Percentiles rank a stretch among this genome's conserved stretches.
Conservation (phyloP, 2,888 invertebrate genomes). For the Erpobdella octoculata region DNA sequence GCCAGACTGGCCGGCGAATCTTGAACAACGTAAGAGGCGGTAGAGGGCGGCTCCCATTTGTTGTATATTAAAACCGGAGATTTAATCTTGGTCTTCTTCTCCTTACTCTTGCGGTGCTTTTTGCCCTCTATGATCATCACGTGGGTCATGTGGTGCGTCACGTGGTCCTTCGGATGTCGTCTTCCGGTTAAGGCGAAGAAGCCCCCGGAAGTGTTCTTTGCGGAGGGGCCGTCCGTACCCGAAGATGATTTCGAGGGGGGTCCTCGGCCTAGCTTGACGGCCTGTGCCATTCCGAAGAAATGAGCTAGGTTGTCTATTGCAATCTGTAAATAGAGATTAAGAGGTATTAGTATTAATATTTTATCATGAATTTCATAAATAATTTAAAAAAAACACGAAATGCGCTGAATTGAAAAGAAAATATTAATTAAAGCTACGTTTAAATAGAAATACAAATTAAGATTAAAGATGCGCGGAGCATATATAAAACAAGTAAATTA, state of each 20-base stretch:
- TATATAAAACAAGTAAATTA: no score
- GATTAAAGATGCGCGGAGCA: no score
- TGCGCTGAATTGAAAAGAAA: background rate
- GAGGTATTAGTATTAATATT: background rate
- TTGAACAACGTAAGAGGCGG: background rate
- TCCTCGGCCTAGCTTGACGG: constrained; percentile 12
- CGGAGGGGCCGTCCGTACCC: background rate
- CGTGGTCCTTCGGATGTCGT: constrained; percentile 26
- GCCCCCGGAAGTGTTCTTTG: background rate
- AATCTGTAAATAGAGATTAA: background rate
- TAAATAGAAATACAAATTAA: background rate
- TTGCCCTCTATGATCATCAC: constrained; percentile 29
- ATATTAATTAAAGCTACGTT: background rate
- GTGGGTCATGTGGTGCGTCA: constrained; percentile 34
- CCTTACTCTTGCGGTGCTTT: constrained; percentile 25
- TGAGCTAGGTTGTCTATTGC: constrained; percentile 11
- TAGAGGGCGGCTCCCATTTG: constrained; percentile 35
- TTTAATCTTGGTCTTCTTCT: constrained; percentile 34
- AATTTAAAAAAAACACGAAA: background rate
- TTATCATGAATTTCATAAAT: background rate
- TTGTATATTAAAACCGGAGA: constrained; percentile 36
- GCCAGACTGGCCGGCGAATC: background rate
- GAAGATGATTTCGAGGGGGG: background rate
- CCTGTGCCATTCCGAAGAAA: constrained; percentile 13
- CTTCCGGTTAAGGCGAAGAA: background rate